Percentiles rank a stretch among this genome's conserved stretches.
Evolutionary conservation across 2,797 vertebrate species (phyloP).

Genomic region (Enteromius treurensis): DNA sequence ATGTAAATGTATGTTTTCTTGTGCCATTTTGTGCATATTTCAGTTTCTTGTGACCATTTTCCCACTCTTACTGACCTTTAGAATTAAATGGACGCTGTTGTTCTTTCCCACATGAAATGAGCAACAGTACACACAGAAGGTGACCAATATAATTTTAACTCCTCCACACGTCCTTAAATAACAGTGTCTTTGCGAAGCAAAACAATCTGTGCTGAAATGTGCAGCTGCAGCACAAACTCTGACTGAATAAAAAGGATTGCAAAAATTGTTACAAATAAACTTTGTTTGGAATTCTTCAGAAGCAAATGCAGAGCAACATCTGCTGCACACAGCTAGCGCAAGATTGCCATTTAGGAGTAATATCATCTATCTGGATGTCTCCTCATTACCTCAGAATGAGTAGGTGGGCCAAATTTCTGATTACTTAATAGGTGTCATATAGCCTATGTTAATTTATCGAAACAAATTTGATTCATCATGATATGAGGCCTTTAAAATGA

Average conservation of each 20-base stretch:
- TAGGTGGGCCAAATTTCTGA: background rate
- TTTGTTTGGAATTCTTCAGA: background rate
- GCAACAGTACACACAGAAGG: background rate
- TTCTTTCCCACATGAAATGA: background rate
- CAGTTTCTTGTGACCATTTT: background rate
- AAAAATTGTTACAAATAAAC: background rate
- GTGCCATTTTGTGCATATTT: background rate
- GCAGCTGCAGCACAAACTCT: background rate
- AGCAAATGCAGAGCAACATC: background rate
- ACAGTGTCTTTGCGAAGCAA: background rate
- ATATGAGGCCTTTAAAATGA: background rate
- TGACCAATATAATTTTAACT: background rate
- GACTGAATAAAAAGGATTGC: background rate
- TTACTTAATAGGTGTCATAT: background rate
- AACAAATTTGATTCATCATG: background rate
- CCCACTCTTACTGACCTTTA: background rate
- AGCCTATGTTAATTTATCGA: background rate
- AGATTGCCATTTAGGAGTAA: background rate
- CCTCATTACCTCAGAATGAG: background rate
- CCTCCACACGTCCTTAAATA: background rate
- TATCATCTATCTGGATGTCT: background rate
- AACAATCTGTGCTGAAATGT: background rate
- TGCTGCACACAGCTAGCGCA: background rate
- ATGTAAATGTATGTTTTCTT: too few species aligned
- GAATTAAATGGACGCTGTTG: background rate